Percentiles rank a stretch among this genome's conserved stretches.
Evolutionary conservation across 2,113 vertebrate genomes (phyloP).

Genomic region (Phoenicopterus ruber): DNA sequence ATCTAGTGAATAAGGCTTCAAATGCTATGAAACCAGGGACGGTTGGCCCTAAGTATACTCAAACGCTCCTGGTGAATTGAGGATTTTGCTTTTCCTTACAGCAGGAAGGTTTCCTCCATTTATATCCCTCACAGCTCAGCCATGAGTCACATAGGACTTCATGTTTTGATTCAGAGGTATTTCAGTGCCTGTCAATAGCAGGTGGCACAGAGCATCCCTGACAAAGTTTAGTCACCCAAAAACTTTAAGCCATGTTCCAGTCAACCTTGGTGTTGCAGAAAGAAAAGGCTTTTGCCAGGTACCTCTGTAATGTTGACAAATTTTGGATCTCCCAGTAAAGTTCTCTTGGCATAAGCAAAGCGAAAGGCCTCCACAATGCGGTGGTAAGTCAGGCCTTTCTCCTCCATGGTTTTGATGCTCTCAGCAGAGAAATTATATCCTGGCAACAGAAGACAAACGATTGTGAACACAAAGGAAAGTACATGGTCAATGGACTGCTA

Average conservation of each 20-base stretch:
- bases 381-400: conserved; percentile 87
- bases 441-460: conserved; percentile 43
- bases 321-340: conserved; percentile 82
- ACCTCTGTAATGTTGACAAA: conserved; percentile 85
- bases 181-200: neutral
- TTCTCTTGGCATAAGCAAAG: conserved; percentile 92
- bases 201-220: neutral
- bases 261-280: neutral
- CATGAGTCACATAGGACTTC: neutral
- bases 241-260: neutral
- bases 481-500: neutral
- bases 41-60: neutral
- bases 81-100: neutral
- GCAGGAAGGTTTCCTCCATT: neutral
- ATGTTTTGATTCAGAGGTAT: neutral
- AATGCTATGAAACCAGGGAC: neutral
- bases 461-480: neutral
- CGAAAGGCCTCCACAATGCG: conserved; percentile 91
- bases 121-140: neutral
- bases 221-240: neutral
- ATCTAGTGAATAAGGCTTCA: neutral
- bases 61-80: neutral
- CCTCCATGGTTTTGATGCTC: conserved; percentile 73
- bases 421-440: conserved; percentile 83
- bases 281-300: conserved; percentile 42